Base-by-base conservation (phyloP, 2,888 invertebrate genomes). In the Pelosia muscerda region DNA sequence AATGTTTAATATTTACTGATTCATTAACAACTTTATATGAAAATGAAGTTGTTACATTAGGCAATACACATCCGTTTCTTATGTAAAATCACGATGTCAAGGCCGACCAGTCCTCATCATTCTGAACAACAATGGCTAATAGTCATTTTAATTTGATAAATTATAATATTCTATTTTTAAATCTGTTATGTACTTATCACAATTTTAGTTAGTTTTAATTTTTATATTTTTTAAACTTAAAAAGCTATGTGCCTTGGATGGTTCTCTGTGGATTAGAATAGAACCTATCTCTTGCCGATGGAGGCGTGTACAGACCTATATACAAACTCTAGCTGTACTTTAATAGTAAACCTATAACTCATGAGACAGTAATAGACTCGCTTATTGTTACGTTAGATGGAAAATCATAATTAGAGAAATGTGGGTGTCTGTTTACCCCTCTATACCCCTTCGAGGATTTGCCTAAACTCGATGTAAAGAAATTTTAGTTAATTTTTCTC, bases 71-170 rank as follows among this genome's bases (percentile, higher is more conserved):
- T 57, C 57, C 26, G 57, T 57, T 57, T 57, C 28, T 57, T 31
- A 25, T 63, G 22, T 54, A 62, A 62, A 31, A 54, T 13, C 22
- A 22, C 61, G 26, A 22, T 63, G 63, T 63, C 63, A 63, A 63
- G 63, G 63, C 25, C 63, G 6, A 54, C 31, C 31, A 22, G 31
- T 53, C 31, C 54, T 54, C 63, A 63, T 54, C 63, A 26, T 23
- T 19, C 13, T 28, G 25, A 25, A n/a, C n/a, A 60, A 63, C 63
- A 68, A 58, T 55, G n/a, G 26, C 13, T 55, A 55, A 55, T 23
- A 13, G 23, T 23, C 11, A 23, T 55, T 23, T 55, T 55, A 23
- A 23, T 55, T 22, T 55, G 25, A 25, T 55, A 55, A 10, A 54
- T 38, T 65, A 64, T n/a, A 15, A 15, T n/a, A 42, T 26, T 61